Base-by-base conservation (phyloP, 2,113 vertebrate genomes). In the Barbus barbus region DNA sequence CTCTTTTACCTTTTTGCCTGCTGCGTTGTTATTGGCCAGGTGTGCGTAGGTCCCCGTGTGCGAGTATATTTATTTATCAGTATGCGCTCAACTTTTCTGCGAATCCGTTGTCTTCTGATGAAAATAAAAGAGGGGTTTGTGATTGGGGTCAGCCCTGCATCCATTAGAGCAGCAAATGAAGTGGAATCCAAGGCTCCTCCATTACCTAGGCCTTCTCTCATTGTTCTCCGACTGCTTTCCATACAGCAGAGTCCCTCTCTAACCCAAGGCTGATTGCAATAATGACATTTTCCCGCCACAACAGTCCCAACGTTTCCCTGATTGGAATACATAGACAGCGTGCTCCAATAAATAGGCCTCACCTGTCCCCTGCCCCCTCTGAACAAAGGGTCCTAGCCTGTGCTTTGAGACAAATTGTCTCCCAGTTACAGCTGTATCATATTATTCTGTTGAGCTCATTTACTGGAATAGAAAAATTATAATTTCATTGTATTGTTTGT, bases 121-220 rank as follows among this genome's bases (percentile, higher is more conserved):
- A 92, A 94, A 94, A 92, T 93, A 93, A 95, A 94, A 94, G 88
- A 80, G 86, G 92, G 93, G 92, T 92, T 94, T 93, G 93, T 96
- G 95, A 96, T 96, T 96, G 95, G 95, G 96, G 96, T 96, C 94
- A 96, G 94, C 91, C 91, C 92, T 91, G 91, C 93, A 95, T 96
- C 94, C 93, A 95, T 96, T 94, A 94, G 84, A 86, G 89, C 90
- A 93, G 93, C 93, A 93, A 95, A 93, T 94, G 92, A 94, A 94
- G 91, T 93, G 89, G 91, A 92, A 94, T 94, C 92, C 93, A 93
- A 95, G 91, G 91, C 93, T 93, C 91, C 91, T 91, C 90, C 91
- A 94, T 94, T 95, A 94, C 92, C 86, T 88, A 92, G 91, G 90
- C 91, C 93, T 90, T 90, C 93, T 92, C 88, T 92, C 71, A 61